Evolutionary conservation across 2,888 invertebrate species (phyloP), one percentile per base, ranked within the genome.

Genomic region (Eustalomyia histrio): DNA sequence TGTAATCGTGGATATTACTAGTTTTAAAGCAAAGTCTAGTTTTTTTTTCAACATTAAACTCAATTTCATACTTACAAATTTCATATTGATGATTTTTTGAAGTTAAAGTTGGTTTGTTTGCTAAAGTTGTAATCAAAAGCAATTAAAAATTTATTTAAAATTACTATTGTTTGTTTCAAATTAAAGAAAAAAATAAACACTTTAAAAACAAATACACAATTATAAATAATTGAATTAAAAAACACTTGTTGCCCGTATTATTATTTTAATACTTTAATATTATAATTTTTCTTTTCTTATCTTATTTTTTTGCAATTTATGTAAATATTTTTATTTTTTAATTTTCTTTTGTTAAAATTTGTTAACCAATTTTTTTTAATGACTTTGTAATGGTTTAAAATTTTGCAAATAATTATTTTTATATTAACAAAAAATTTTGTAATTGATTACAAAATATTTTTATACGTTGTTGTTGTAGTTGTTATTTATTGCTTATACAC

Each of bases 31-130:
- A 50, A 47, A 50, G 67, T 53, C 72, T 47, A 24, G 71, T 6
- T 67, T 72, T 71, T 60, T 21, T 33, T 29, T 14, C n/a, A 29
- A 6, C 29, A 29, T 6, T 24, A 43, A 17, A 29, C n/a, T 29
- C 1, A 14, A 39, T 55, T 57, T 18, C 33, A 55, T 73, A 84
- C 84, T 84, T 82, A 84, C 84, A 68, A 83, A 79, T 82, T 83
- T 84, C 84, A 84, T 84, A 60, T 76, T 83, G 81, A 68, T 65
- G 68, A 18, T 67, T 47, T 64, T 53, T 29, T 64, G 29, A 6
- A 17, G 39, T 24, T 1, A 7, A 6, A 29, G 50, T n/a, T 71
- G 47, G 24, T 50, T 33, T 50, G 18, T 60, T 75, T 60, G 52
- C 9, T 65, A 43, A 64, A 72, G 58, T 76, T 72, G 64, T 71